Base-by-base conservation (phyloP, 2,113 vertebrate species). In the Nyctereutes procyonoides region DNA sequence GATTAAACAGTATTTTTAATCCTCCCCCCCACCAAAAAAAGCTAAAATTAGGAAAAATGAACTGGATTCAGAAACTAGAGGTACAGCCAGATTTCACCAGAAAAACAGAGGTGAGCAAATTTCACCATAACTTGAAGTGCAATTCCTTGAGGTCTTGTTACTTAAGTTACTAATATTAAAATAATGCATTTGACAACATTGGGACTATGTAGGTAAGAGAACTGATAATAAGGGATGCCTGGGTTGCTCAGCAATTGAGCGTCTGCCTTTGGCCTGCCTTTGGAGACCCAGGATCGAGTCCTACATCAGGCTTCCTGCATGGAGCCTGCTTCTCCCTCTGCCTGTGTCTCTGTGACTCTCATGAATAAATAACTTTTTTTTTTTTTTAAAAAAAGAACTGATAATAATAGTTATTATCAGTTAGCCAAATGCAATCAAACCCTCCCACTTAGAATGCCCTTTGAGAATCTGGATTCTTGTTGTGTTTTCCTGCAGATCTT, bases 131-230 rank as follows among this genome's bases (percentile, higher is more conserved):
- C 30, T 77, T 88, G 92, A 14, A 80, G 58, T 32, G 56, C 73
- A 77, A n/a, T 93, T 82, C n/a, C 26, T 63, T 24, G 90, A 79
- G 5, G 56, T 65, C 43, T 38, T 17, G 0, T 95, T 82, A 62
- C 77, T n/a, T 84, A 91, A 93, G 38, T 96, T 32, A 19, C 60
- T 89, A 74, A 48, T 56, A 81, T 82, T 20, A 86, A 82, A 92
- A 58, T 55, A 83, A 67, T 82, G 38, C n/a, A 43, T 26, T 93
- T 81, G 35, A 96, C 28, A 65, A 89, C 92, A 43, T 3, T 92
- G n/a, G 55, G 48, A 60, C 30, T 53, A 5, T 32, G 5, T 17
- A 93, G 48, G 81, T 79, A 43, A 62, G 62, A 62, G 14, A 85
- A 56, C 81, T 43, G 43, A 43, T 43, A 43, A 43, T 43, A 43